phyloP scores from a whole-genome alignment of 2,797 vertebrate genomes.

The Sebastiscus albofasciatus region DNA sequence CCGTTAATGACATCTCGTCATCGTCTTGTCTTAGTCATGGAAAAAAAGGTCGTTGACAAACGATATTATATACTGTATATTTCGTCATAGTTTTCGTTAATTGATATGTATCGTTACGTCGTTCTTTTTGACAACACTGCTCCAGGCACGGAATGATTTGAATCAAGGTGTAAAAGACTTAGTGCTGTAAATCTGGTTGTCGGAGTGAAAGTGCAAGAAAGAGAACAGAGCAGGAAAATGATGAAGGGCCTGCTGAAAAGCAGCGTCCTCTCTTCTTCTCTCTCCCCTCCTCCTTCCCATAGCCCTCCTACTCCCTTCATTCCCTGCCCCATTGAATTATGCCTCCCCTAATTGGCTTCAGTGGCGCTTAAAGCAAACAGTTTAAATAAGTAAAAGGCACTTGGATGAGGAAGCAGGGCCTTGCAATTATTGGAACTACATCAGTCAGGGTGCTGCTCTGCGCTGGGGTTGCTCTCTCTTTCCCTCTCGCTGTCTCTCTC shows the following conservation, averaged over 20 bases:
- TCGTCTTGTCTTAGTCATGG: too few species aligned
- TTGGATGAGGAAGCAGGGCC: constrained; percentile 78
- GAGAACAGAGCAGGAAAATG: constrained; percentile 36
- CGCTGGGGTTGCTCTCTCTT: not conserved
- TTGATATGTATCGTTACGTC: too few species aligned
- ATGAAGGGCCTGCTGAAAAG: constrained; percentile 56
- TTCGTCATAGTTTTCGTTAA: too few species aligned
- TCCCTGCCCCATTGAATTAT: constrained; percentile 82
- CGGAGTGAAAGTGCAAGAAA: constrained; percentile 24
- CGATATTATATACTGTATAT: too few species aligned
- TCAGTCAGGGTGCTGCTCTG: constrained; percentile 84
- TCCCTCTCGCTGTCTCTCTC: constrained; percentile 11
- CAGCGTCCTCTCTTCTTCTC: constrained; percentile 8
- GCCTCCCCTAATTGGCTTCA: constrained; percentile 83
- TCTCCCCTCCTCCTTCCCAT: constrained; percentile 31
- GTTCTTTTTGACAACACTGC: too few species aligned
- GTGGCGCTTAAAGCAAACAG: constrained; percentile 85
- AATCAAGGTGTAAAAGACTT: constrained; percentile 13
- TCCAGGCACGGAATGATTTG: not conserved
- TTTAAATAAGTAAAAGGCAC: constrained; percentile 88
- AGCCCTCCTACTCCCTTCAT: constrained; percentile 43
- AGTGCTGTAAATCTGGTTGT: constrained; percentile 7
- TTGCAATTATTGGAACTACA: constrained; percentile 89
- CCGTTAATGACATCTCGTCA: too few species aligned
- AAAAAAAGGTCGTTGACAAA: fast-evolving